Evolutionary conservation across 2,113 vertebrate species (phyloP), one percentile per base, ranked within the genome.

Genomic region (Engystomops pustulosus): DNA sequence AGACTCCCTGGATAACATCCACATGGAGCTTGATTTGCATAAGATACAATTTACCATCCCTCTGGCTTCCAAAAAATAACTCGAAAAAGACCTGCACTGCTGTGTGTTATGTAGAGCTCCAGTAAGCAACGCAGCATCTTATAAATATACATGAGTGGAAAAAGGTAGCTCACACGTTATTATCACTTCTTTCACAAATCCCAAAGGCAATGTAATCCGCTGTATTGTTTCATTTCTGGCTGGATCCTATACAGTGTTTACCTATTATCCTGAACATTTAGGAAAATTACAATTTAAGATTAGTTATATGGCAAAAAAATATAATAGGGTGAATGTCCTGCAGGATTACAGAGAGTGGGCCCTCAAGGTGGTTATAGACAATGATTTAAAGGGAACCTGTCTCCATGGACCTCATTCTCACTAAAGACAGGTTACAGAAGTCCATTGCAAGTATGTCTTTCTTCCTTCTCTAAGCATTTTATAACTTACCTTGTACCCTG

Each of bases 1-100:
- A 69, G 79, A 69, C 65, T 82, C 49, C 58, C 68, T 82, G 80
- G 80, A 74, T 82, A 71, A 27, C 51, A 30, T 82, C 80, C 68
- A 72, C 51, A 60, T 6, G 18, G 32, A 27, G 20, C 12, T 44
- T 27, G 30, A 82, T 72, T 74, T 74, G 80, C 69, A 82, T 72
- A 72, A 36, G 68, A 81, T 55, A 74, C 51, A 45, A 74, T 74
- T 82, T 72, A n/a, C 38, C 18, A 83, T 30, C 25, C 47, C 81
- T 65, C 27, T 45, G 17, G 69, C 80, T 75, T 74, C 25, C 18
- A 2, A 49, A 17, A 60, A 82, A 75, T 27, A 75, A 17, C 80
- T 51, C 27, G 60, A 62, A 62, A 62, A 62, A 81, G 44, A 55
- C 69, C 27, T 34, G n/a, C 2, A 71, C 11, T 25, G 1, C 20